Evolutionary conservation across 2,888 invertebrate species (phyloP).

Genomic region (Steinernema carpocapsae): DNA sequence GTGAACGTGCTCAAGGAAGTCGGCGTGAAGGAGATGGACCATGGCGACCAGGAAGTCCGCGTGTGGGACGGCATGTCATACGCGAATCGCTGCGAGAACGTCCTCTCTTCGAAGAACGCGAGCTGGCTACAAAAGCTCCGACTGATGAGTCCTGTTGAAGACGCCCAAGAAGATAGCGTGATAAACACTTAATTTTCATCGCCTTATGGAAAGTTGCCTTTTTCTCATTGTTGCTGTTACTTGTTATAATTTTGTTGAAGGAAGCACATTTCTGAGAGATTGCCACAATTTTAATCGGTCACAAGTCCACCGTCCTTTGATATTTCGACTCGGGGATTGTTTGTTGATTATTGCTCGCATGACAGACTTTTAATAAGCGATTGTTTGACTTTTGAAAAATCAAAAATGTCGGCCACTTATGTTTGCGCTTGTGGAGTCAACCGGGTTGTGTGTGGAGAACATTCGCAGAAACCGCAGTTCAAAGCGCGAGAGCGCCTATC

Average conservation of each 20-base stretch:
- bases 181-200: no score
- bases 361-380: background rate
- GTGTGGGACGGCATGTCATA: background rate
- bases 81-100: background rate
- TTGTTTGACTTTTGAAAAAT: background rate
- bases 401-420: background rate
- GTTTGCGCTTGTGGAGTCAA: conserved; percentile 15
- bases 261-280: no score
- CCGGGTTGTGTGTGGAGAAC: background rate
- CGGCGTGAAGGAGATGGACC: background rate
- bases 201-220: no score
- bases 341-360: background rate
- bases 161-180: no score
- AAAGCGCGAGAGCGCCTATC: no score
- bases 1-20: conserved; percentile 45
- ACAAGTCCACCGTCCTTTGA: no score
- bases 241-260: no score
- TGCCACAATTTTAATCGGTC: no score
- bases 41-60: background rate
- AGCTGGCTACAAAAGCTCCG: background rate
- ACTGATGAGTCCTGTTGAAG: no score
- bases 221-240: no score
- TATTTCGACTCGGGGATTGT: no score
- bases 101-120: background rate
- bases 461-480: no score